phyloP scores from a whole-genome alignment of 2,113 vertebrate species.

The Periophthalmodon schlosseri region DNA sequence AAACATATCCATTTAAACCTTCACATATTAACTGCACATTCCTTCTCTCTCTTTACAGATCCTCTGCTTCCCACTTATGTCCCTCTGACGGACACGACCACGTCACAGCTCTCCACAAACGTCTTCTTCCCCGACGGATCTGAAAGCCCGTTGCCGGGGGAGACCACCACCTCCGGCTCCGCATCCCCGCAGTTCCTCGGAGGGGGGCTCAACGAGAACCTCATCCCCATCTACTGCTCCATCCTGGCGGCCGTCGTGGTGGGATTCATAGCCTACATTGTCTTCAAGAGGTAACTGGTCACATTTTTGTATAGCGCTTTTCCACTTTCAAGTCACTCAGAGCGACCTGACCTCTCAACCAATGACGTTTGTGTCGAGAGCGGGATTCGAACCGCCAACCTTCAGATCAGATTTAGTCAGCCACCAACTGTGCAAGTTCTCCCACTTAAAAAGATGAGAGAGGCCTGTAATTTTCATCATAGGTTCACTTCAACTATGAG shows the following conservation, averaged over 20 bases:
- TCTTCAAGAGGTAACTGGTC: conserved; percentile 88
- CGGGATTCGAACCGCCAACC: too few relatives aligned
- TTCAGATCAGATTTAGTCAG: too few relatives aligned
- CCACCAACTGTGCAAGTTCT: too few relatives aligned
- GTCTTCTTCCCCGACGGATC: conserved; percentile 28
- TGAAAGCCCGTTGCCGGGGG: conserved; percentile 57
- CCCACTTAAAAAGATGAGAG: too few relatives aligned
- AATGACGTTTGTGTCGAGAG: too few relatives aligned
- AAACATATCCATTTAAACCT: not conserved
- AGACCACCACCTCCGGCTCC: conserved; percentile 81
- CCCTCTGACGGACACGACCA: conserved; percentile 36
- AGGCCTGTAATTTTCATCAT: too few relatives aligned
- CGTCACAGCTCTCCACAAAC: conserved; percentile 51
- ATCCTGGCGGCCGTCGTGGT: conserved; percentile 94
- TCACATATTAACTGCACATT: not conserved
- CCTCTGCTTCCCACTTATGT: conserved; percentile 54
- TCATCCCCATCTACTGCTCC: conserved; percentile 98
- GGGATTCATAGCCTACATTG: conserved; percentile 91
- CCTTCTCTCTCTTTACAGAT: conserved; percentile 55
- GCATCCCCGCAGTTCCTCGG: conserved; percentile 84
- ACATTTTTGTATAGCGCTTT: too few relatives aligned
- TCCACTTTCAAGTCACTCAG: too few relatives aligned
- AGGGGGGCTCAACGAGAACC: conserved; percentile 85
- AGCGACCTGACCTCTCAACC: too few relatives aligned
- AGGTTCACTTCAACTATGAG: too few relatives aligned